phyloP scores from a whole-genome alignment of 2,888 invertebrate genomes.

The Trichogramma evanescens region DNA sequence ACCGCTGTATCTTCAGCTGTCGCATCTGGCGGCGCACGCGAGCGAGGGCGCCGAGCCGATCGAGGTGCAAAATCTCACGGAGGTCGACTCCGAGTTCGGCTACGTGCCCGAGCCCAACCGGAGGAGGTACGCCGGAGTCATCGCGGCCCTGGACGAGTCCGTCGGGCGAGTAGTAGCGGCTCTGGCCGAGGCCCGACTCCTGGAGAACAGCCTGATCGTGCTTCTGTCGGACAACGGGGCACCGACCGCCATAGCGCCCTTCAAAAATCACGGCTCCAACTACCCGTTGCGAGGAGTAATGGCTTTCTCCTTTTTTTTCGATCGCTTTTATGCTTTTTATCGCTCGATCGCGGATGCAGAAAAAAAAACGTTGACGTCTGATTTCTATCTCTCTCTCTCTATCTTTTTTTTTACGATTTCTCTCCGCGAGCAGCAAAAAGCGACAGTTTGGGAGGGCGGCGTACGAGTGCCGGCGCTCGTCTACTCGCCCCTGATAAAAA shows the following conservation, averaged over 20 bases:
- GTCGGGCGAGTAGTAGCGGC: constrained; percentile 53
- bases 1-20: constrained; percentile 73
- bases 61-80: constrained; percentile 59
- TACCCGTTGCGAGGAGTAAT: constrained; percentile 55
- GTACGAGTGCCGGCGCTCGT: constrained; percentile 69
- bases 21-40: constrained; percentile 74
- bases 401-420: background rate
- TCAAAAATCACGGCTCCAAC: constrained; percentile 54
- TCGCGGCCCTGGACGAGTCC: constrained; percentile 56
- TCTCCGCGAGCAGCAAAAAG: constrained; percentile 55
- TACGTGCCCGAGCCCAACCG: constrained; percentile 64
- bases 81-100: constrained; percentile 60
- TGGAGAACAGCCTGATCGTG: constrained; percentile 56
- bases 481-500: constrained; percentile 61
- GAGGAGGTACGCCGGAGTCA: constrained; percentile 63
- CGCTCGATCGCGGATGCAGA: background rate
- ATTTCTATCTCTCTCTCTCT: background rate
- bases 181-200: constrained; percentile 48
- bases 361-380: no score
- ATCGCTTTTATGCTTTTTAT: background rate
- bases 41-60: constrained; percentile 62
- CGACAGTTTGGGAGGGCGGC: constrained; percentile 79
- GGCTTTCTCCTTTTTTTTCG: background rate
- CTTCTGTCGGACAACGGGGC: constrained; percentile 60
- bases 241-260: constrained; percentile 47